phyloP scores from a whole-genome alignment of 2,113 vertebrate species.

The Arenaria interpres region DNA sequence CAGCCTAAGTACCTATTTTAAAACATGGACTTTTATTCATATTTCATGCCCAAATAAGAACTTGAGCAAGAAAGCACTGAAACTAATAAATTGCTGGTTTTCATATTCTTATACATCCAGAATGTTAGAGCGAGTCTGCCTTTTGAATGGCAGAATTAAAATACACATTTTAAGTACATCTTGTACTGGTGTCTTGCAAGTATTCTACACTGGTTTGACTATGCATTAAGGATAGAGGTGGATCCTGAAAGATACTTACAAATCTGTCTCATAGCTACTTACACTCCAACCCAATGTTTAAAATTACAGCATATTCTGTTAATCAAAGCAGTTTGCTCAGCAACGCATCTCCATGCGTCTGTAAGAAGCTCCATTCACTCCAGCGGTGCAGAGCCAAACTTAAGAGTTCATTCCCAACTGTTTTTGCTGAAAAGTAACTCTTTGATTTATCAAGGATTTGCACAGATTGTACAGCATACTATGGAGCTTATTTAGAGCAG shows the following conservation, averaged over 20 bases:
- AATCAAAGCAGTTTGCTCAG: background rate
- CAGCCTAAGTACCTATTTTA: background rate
- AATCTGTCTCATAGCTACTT: background rate
- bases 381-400: background rate
- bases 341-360: accelerated
- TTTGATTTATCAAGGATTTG: background rate
- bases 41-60: background rate
- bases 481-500: background rate
- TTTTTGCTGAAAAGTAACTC: background rate
- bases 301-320: background rate
- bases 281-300: background rate
- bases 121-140: background rate
- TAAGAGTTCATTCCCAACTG: background rate
- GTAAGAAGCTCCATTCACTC: background rate
- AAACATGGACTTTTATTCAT: background rate
- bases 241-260: background rate
- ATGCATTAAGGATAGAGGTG: background rate
- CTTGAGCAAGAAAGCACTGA: background rate
- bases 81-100: background rate
- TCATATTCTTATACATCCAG: background rate
- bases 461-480: background rate
- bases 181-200: background rate
- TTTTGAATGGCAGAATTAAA: background rate
- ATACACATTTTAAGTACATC: background rate
- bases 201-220: accelerated